Conservation (phyloP, 2,797 vertebrate species). For the Paguma larvata region DNA sequence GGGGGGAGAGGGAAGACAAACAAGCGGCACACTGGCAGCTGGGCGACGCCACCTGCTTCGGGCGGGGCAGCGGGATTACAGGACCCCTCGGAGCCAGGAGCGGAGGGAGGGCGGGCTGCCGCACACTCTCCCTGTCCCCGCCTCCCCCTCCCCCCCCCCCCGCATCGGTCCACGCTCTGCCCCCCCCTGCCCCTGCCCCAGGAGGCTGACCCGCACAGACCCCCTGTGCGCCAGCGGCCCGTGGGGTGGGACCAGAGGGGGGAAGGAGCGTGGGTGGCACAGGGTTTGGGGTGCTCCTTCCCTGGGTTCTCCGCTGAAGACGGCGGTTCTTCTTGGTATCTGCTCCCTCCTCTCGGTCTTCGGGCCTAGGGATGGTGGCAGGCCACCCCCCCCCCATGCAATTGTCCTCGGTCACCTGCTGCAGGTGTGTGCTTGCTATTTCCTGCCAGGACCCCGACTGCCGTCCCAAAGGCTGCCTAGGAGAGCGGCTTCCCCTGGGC, state of each 20-base stretch:
- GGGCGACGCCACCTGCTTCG: background rate
- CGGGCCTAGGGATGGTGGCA: background rate
- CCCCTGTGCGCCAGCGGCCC: background rate
- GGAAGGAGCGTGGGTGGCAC: accelerated
- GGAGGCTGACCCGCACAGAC: background rate
- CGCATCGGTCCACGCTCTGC: background rate
- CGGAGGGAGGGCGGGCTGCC: background rate
- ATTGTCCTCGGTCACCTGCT: background rate
- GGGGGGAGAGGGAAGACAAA: background rate
- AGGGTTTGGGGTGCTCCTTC: background rate
- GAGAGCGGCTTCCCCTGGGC: background rate
- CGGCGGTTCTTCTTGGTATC: background rate
- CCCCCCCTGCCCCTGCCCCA: too few relatives aligned
- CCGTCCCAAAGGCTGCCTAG: background rate
- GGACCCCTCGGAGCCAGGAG: background rate
- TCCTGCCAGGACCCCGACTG: background rate
- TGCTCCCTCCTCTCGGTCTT: background rate
- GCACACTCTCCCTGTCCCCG: background rate
- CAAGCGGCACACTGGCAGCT: background rate
- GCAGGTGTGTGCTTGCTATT: background rate
- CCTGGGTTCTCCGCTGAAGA: background rate
- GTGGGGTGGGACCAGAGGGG: background rate
- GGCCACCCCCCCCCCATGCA: background rate
- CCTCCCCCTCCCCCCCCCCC: background rate
- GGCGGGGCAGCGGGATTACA: background rate